Evolutionary conservation across 2,797 vertebrate genomes (phyloP).

Genomic region (Enoplosus armatus): DNA sequence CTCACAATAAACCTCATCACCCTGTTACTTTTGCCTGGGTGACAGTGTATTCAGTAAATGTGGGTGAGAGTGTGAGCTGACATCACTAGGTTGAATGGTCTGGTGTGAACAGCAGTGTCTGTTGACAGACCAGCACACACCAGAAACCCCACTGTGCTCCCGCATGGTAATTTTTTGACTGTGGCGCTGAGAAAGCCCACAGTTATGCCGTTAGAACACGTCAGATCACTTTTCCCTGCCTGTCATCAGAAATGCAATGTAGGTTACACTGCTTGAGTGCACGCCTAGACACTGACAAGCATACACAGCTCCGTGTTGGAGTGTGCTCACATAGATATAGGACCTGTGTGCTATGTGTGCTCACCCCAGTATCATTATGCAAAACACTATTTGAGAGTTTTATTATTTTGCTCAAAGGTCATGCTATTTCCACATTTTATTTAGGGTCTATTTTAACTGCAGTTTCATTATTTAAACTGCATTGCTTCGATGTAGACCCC

Average conservation of each 20-base stretch:
- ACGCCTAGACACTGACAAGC: not conserved
- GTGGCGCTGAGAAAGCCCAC: conserved; percentile 18
- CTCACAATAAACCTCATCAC: conserved; percentile 10
- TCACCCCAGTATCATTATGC: not conserved
- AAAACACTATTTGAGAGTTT: not conserved
- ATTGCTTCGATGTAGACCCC: not conserved
- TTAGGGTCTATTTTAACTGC: not conserved
- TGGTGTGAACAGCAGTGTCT: conserved; percentile 36
- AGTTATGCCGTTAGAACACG: conserved; percentile 9
- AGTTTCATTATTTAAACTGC: too few species aligned
- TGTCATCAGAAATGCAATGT: conserved; percentile 41
- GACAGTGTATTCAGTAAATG: conserved; percentile 7
- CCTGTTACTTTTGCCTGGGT: not conserved
- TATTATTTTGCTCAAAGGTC: conserved; percentile 1
- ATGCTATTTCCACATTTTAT: not conserved
- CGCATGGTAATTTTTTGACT: conserved; percentile 24
- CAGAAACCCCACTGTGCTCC: conserved; percentile 44
- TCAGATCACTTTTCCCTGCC: conserved; percentile 27
- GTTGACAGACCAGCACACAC: conserved; percentile 35
- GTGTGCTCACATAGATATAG: not conserved
- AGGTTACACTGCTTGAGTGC: conserved; percentile 29
- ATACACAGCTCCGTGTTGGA: not conserved
- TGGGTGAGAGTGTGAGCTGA: conserved; percentile 22
- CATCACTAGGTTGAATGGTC: conserved; percentile 22
- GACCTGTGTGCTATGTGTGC: too few species aligned